Conservation (phyloP, 2,888 invertebrate species). For the Xylota segnis region DNA sequence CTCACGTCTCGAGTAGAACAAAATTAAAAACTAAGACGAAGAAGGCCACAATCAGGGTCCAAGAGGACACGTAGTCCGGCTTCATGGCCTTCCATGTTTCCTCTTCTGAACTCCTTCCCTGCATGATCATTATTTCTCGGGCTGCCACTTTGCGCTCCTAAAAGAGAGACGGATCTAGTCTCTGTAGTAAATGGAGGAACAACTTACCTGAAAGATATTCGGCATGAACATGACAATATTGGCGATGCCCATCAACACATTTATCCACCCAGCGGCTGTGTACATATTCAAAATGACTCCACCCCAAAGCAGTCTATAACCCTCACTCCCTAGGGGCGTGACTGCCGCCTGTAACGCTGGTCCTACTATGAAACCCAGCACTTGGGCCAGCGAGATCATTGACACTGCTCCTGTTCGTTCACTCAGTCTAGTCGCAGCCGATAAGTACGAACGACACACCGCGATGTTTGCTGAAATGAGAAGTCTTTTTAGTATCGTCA, state of each 20-base stretch:
- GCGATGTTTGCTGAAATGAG: constrained; percentile 90
- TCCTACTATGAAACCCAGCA: constrained; percentile 94
- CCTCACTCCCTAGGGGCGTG: constrained; percentile 90
- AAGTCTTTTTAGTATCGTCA: background rate
- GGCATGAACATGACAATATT: constrained; percentile 92
- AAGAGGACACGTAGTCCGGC: constrained; percentile 91
- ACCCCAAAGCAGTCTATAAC: constrained; percentile 85
- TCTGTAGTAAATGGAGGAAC: too few species aligned
- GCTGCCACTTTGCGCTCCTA: constrained; percentile 90
- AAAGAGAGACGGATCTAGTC: too few species aligned
- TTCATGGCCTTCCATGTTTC: constrained; percentile 90
- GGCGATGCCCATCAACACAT: constrained; percentile 89
- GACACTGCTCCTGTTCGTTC: constrained; percentile 94
- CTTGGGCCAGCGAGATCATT: constrained; percentile 93
- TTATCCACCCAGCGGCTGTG: constrained; percentile 94
- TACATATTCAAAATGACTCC: constrained; percentile 92
- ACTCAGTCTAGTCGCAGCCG: constrained; percentile 91
- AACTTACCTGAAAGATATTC: constrained; percentile 87
- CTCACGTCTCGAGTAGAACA: constrained; percentile 93
- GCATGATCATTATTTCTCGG: constrained; percentile 90
- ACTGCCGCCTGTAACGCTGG: constrained; percentile 93
- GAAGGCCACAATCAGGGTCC: constrained; percentile 92
- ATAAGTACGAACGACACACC: constrained; percentile 92
- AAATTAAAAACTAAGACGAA: constrained; percentile 95
- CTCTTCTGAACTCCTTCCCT: constrained; percentile 89